Evolutionary conservation across 1,140 invertebrate genomes (phyloP), one percentile per base, ranked within the genome.

Genomic region (Zaprionus lachaisei): DNA sequence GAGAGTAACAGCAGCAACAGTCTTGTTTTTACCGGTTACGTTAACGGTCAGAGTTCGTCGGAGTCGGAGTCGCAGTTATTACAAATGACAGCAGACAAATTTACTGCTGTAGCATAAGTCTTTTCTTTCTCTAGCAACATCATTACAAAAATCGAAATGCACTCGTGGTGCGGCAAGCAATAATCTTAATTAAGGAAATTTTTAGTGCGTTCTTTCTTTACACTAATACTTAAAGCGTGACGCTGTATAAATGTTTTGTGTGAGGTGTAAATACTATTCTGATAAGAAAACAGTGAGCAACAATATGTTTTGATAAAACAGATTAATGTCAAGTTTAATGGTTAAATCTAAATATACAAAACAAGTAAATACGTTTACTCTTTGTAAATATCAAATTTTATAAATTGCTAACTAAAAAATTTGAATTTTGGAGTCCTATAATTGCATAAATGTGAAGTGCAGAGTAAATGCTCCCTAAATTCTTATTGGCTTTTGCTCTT

Each of bases 1-100:
- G 55, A 71, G 68, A 76, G 55, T 64, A 76, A 73, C 56, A 56
- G 44, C 66, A 73, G 62, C 71, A 71, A 75, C 72, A 75, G 75
- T 77, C 70, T 77, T 68, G 57, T 77, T 77, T 73, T 73, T 57
- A 70, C 75, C 75, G 75, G 75, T 77, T 67, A 73, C 64, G 57
- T 66, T 56, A 73, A 67, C 75, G 75, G 75, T 67, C 62, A 49
- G 20, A 49, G 70, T 67, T 51, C 75, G 70, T 72, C 62, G 70
- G 28, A 61, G 63, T 70, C 65, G 72, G 20, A 44, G 51, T 56
- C 58, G 72, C 51, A 74, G 28, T 70, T 60, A 65, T 71, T 44
- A 71, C 6, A 64, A 60, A 54, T 34, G 38, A 69, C 34, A 70
- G 60, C 38, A 62, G 31, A 9, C 15, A 56, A 37, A 64, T 22